These are phyloP conservation scores for Cephus sareptanus DNA, from an alignment of 2,888 invertebrate genomes.

Conservation along the genomic window DNA sequence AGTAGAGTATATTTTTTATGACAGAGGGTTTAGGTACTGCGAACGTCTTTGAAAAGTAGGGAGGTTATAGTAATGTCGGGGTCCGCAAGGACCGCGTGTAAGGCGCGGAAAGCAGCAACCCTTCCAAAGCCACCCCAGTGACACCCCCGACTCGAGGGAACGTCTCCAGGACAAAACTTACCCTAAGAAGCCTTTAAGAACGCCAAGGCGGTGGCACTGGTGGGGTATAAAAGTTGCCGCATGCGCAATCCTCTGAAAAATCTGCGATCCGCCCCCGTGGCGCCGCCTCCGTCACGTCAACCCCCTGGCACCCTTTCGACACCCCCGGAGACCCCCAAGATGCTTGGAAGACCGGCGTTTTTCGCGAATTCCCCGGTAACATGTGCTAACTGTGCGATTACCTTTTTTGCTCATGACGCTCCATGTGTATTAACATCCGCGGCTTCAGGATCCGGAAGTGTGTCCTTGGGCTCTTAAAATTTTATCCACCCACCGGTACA, in stretches of 20 bases:
- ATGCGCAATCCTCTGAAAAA: slow-evolving; percentile 62
- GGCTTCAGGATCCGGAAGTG: background rate
- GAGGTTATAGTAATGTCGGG: background rate
- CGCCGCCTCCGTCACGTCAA: slow-evolving; percentile 50
- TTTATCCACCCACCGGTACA: background rate
- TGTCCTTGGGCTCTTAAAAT: background rate
- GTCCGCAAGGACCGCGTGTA: background rate
- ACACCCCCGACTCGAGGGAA: slow-evolving; percentile 3
- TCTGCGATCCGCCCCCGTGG: slow-evolving; percentile 58
- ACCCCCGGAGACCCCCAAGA: slow-evolving; percentile 48
- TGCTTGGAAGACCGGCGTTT: slow-evolving; percentile 45
- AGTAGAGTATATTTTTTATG: background rate
- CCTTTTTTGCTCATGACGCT: slow-evolving; percentile 32
- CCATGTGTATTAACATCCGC: slow-evolving; percentile 41
- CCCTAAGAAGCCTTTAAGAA: slow-evolving; percentile 66
- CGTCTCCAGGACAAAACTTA: slow-evolving; percentile 56
- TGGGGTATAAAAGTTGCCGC: slow-evolving; percentile 62
- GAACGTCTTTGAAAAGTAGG: background rate
- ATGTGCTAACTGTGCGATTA: slow-evolving; percentile 35
- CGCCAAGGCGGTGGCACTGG: slow-evolving; percentile 49
- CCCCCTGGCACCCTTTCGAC: slow-evolving; percentile 37
- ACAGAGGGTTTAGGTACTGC: background rate
- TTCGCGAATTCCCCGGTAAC: slow-evolving; percentile 46
- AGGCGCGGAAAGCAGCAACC: slow-evolving; percentile 8
- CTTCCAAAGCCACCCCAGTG: background rate